Evolutionary conservation across 2,797 vertebrate genomes (phyloP), one percentile per base, ranked within the genome.

Genomic region (Pangasius krempfi): DNA sequence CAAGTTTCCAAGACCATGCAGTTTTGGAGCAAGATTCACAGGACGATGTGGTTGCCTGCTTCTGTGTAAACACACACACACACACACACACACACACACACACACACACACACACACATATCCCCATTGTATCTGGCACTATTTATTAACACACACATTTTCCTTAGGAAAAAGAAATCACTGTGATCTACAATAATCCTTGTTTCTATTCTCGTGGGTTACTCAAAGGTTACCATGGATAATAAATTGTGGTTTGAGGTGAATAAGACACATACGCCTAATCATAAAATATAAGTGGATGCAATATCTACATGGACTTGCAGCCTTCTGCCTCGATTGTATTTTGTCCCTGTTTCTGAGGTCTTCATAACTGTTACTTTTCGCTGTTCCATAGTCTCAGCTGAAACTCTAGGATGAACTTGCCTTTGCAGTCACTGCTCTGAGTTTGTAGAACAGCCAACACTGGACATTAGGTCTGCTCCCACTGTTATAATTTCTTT

Each of bases 1-100:
- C 18, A 81, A 58, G 79, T 22, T 81, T 81, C 54, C 54, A 86
- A 85, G 87, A 90, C 72, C 60, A 54, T 85, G 85, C 84, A 91
- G 73, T 82, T 91, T 86, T 89, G 68, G 66, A 80, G 37, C 58
- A 58, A 80, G 30, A 80, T 30, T 88, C 13, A 22, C 60, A 83
- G 72, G 37, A 37, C 10, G 54, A 54, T 83, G 75, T 70, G 76
- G 84, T 66, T 88, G 70, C 88, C 86, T 81, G 58, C 52, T 86
- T 72, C 86, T 85, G n/a, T 56, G 9, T n/a, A 70, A 60, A 80
- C 84, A 81, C 62, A 85, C 72, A 88, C 58, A 79, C 62, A 30
- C 64, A 30, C 64, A 66, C 64, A 66, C 64, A 64, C 60, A 64
- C 60, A 64, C 60, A 64, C 62, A 64, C 62, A 64, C 62, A 62